phyloP scores from a whole-genome alignment of 2,888 invertebrate genomes.

The Fabriciana adippe region DNA sequence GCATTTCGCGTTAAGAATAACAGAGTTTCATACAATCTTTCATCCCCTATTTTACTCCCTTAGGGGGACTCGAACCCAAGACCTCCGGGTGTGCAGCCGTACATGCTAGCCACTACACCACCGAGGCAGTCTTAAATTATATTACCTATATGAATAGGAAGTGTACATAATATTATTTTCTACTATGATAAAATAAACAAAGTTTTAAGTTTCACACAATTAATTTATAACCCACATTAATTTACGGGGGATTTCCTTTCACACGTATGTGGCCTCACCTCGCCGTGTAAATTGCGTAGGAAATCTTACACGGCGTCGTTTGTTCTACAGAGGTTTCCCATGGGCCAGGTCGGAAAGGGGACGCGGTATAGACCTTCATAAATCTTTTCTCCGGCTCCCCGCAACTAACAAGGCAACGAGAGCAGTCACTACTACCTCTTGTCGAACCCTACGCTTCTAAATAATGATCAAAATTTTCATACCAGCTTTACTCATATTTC shows the following conservation, averaged over 20 bases:
- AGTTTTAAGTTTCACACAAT: conserved; percentile 19
- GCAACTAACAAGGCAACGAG: conserved; percentile 72
- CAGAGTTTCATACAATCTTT: no score
- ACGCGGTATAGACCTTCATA: conserved; percentile 71
- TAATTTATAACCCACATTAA: conserved; percentile 38
- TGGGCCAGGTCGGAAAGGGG: conserved; percentile 69
- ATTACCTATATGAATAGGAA: no score
- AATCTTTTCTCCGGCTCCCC: conserved; percentile 76
- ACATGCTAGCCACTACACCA: no score
- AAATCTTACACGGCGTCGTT: conserved; percentile 78
- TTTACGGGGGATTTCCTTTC: conserved; percentile 41
- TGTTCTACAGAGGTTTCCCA: conserved; percentile 73
- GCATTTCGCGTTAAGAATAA: no score
- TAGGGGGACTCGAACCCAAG: no score
- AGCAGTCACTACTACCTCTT: conserved; percentile 44
- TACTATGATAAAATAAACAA: background rate
- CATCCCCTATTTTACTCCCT: no score
- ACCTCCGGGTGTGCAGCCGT: no score
- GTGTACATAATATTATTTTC: background rate
- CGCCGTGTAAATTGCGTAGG: conserved; percentile 74
- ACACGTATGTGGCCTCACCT: conserved; percentile 53
- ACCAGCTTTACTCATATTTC: background rate
- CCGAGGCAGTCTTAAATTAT: no score
- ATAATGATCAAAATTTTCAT: conserved; percentile 69
- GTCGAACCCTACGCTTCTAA: conserved; percentile 55